These are phyloP conservation scores for Agrochola litura DNA, from an alignment of 2,888 invertebrate genomes.

Conservation along the genomic window DNA sequence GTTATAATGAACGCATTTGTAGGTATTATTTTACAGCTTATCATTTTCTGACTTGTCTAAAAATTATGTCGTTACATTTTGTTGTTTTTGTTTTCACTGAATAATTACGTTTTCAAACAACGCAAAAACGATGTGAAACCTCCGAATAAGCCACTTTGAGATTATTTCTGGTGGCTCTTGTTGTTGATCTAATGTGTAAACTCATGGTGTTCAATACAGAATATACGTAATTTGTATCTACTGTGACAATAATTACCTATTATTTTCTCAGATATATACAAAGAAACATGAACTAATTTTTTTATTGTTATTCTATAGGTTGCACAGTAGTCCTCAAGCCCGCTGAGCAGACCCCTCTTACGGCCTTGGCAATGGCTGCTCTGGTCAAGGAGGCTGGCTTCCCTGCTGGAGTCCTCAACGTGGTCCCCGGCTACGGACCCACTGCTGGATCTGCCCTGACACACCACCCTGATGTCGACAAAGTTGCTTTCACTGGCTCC, in stretches of 20 bases:
- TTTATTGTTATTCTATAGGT: slow-evolving; percentile 78
- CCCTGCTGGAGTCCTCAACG: slow-evolving; percentile 97
- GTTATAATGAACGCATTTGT: neutral
- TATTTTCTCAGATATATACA: neutral
- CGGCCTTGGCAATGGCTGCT: slow-evolving; percentile 96
- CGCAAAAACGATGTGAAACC: neutral
- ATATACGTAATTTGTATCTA: neutral
- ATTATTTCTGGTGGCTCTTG: neutral
- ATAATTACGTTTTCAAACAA: neutral
- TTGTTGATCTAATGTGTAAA: neutral
- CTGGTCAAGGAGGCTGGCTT: slow-evolving; percentile 97
- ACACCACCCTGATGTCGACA: slow-evolving; percentile 94
- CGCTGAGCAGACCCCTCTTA: slow-evolving; percentile 98
- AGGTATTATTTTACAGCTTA: neutral
- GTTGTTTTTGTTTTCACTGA: neutral
- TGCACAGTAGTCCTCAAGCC: slow-evolving; percentile 96
- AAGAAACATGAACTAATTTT: neutral
- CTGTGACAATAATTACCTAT: neutral
- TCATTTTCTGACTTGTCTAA: neutral
- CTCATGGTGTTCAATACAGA: neutral
- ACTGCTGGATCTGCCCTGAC: slow-evolving; percentile 94
- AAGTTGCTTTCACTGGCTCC: slow-evolving; percentile 94
- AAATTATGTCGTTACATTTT: neutral
- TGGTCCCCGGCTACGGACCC: slow-evolving; percentile 96
- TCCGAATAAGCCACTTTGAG: neutral